Evolutionary conservation across 2,888 invertebrate genomes (phyloP).

Genomic region (Cylloceria caligata): DNA sequence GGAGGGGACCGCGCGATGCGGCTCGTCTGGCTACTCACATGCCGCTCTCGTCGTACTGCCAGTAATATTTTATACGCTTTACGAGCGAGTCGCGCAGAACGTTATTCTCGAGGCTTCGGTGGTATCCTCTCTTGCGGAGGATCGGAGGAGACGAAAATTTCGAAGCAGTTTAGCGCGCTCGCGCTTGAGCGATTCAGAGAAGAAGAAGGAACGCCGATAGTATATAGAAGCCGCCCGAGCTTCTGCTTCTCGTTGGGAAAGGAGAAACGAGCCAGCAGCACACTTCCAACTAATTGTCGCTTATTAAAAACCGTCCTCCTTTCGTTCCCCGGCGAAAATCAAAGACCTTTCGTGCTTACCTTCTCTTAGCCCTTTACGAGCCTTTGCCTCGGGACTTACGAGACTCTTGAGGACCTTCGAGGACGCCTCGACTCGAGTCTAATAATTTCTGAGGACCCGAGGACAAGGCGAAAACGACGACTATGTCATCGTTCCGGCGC

Average conservation of each 20-base stretch:
- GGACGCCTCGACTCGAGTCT: constrained; percentile 22
- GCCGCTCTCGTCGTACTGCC: constrained; percentile 72
- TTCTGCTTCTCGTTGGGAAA: constrained; percentile 34
- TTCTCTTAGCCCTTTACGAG: constrained; percentile 67
- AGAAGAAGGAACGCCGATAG: constrained; percentile 24
- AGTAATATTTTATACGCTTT: constrained; percentile 78
- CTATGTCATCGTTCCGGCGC: neutral
- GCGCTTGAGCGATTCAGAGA: constrained; percentile 48
- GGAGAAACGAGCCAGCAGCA: constrained; percentile 54
- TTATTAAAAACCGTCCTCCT: constrained; percentile 80
- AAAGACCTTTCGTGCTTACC: constrained; percentile 68
- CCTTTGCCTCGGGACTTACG: constrained; percentile 72
- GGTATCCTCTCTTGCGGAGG: constrained; percentile 4
- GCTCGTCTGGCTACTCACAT: constrained; percentile 60
- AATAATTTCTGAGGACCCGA: constrained; percentile 47
- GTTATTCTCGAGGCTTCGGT: constrained; percentile 20
- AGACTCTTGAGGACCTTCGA: constrained; percentile 67
- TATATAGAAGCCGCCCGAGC: constrained; percentile 49
- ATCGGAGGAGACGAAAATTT: constrained; percentile 52
- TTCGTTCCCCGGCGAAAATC: constrained; percentile 68
- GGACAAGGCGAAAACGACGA: neutral
- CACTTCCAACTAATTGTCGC: constrained; percentile 80
- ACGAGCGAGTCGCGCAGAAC: constrained; percentile 75
- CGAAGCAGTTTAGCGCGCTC: constrained; percentile 45
- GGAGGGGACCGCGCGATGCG: constrained; percentile 28